Percentiles rank a stretch among this genome's conserved stretches.
Evolutionary conservation across 2,113 vertebrate species (phyloP).

Genomic region (Verasper variegatus): DNA sequence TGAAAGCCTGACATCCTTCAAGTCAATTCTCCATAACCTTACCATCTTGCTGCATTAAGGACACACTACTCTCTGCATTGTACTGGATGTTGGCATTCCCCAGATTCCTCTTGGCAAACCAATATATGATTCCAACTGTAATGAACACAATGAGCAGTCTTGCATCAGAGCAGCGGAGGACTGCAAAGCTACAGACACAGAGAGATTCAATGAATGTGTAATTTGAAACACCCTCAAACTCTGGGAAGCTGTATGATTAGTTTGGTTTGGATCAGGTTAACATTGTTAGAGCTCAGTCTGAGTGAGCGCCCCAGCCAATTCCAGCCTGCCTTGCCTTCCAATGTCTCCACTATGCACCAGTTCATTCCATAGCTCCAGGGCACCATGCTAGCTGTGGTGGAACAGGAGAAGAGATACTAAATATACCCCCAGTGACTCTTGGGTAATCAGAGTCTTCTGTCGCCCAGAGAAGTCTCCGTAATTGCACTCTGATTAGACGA

Average conservation of each 20-base stretch:
- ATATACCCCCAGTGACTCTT: slow-evolving; percentile 82
- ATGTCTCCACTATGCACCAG: slow-evolving; percentile 37
- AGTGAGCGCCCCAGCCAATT: slow-evolving; percentile 25
- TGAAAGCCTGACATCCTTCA: too few species aligned
- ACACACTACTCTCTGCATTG: too few species aligned
- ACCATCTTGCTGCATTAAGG: too few species aligned
- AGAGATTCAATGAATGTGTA: slow-evolving; percentile 6
- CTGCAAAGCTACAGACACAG: background rate
- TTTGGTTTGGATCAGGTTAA: slow-evolving; percentile 36
- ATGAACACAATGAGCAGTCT: too few species aligned
- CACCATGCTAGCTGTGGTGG: slow-evolving; percentile 43
- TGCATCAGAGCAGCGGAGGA: too few species aligned
- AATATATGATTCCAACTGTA: too few species aligned
- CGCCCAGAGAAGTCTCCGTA: slow-evolving; percentile 80
- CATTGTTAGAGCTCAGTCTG: slow-evolving; percentile 33
- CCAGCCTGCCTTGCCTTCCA: slow-evolving; percentile 25
- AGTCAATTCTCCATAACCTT: too few species aligned
- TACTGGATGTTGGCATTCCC: too few species aligned
- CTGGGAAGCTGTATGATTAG: slow-evolving; percentile 25
- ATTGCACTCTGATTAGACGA: slow-evolving; percentile 82
- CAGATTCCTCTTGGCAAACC: too few species aligned
- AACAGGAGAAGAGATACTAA: slow-evolving; percentile 77
- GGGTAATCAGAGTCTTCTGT: slow-evolving; percentile 82
- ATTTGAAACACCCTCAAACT: slow-evolving; percentile 19
- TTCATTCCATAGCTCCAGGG: slow-evolving; percentile 68